Base-by-base conservation (phyloP, 2,113 vertebrate genomes). In the Malaclemys terrapin region DNA sequence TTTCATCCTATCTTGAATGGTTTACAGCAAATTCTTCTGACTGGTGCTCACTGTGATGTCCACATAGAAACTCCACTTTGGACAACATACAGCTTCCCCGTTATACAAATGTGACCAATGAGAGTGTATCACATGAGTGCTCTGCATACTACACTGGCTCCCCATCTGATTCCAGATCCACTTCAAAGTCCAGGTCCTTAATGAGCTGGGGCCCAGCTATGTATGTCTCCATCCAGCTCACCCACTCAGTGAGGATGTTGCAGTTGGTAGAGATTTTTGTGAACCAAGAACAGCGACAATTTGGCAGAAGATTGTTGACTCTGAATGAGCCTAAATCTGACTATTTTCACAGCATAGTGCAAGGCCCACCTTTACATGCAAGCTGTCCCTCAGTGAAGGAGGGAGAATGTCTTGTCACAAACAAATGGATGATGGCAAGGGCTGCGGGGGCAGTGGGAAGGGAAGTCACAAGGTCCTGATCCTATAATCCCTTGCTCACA, bases 1-100 rank as follows among this genome's bases (percentile, higher is more conserved):
- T 81, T 62, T 81, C 38, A 4, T 27, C 56, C 16, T 0, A 45
- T 0, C 0, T 8, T 14, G 0, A 0, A 31, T 4, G n/a, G 10
- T 13, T 31, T 80, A 49, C 69, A 54, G 62, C 89, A 91, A 0
- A 53, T 82, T 62, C n/a, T 31, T 0, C 11, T 31, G 1, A n/a
- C 59, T 85, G 65, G 29, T 0, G 2, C 59, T 92, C 0, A 42
- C 56, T 62, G 57, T 62, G 57, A 38, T 20, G n/a, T 72, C n/a
- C 65, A 72, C 35, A 38, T 19, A 20, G 65, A 72, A 38, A 72
- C 69, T 22, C 69, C 69, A 38, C 14, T 38, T 72, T 19, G 69
- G 35, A 72, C 16, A 38, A 72, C 19, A 35, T 20, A 72, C 35
- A n/a, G 69, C 69, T 72, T n/a, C 69, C 20, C 11, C 5, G 5